These are phyloP conservation scores for Phyllotreta striolata DNA, from an alignment of 2,888 invertebrate genomes.

Conservation along the genomic window DNA sequence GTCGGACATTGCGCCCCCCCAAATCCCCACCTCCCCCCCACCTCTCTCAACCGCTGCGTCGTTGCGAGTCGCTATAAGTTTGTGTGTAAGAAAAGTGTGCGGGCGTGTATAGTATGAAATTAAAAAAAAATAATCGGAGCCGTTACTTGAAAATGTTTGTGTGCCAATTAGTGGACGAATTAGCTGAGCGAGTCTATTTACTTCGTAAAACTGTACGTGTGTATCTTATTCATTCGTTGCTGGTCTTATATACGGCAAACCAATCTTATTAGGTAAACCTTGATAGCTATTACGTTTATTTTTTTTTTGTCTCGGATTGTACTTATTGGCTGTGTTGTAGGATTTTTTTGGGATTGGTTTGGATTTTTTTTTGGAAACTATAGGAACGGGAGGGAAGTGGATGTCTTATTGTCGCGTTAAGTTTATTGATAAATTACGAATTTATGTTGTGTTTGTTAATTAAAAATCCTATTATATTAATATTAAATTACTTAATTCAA, in stretches of 20 bases:
- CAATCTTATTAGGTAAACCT: constrained; percentile 29
- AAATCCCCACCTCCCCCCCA: too few species aligned
- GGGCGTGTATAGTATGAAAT: constrained; percentile 54
- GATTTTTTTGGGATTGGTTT: constrained; percentile 39
- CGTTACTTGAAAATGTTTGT: constrained; percentile 53
- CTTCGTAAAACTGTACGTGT: constrained; percentile 38
- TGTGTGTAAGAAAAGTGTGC: constrained; percentile 53
- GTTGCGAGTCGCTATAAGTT: constrained; percentile 46
- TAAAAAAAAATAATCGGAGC: constrained; percentile 50
- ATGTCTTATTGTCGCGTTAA: constrained; percentile 1
- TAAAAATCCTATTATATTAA: too few species aligned
- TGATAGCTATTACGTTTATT: constrained; percentile 13
- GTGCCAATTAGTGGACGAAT: constrained; percentile 55
- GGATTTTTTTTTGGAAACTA: constrained; percentile 12
- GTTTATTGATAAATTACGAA: neutral
- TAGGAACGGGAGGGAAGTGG: neutral
- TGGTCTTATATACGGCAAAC: constrained; percentile 37
- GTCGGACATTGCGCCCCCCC: constrained; percentile 35
- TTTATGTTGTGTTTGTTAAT: too few species aligned
- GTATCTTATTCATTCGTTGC: constrained; percentile 41
- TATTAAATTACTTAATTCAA: too few species aligned
- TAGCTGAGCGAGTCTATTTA: constrained; percentile 48
- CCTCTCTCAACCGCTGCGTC: constrained; percentile 6
- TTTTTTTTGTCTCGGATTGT: constrained; percentile 35
- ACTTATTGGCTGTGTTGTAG: constrained; percentile 54